Evolutionary conservation across 2,113 vertebrate genomes (phyloP).

Genomic region (Percopsis transmontana): DNA sequence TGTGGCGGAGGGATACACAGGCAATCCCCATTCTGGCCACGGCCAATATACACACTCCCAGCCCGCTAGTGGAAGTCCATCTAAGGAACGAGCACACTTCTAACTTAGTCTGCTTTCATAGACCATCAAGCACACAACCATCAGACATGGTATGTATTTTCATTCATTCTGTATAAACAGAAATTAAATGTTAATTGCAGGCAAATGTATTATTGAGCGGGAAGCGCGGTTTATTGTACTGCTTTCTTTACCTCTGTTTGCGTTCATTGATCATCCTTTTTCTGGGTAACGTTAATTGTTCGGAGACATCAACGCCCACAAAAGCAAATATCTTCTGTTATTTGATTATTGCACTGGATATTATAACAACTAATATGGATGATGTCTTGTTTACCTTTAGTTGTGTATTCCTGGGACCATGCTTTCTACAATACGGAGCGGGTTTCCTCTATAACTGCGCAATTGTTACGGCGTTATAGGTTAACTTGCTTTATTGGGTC

Average conservation of each 20-base stretch:
- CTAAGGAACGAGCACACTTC: constrained; percentile 66
- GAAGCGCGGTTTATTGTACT: neutral
- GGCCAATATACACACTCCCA: constrained; percentile 66
- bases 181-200: no score
- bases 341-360: neutral
- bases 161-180: constrained; percentile 41
- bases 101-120: constrained; percentile 65
- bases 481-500: constrained; percentile 10
- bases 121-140: constrained; percentile 66
- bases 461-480: constrained; percentile 43
- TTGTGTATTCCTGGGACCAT: neutral
- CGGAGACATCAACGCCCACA: constrained; percentile 55
- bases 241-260: neutral
- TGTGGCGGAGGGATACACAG: constrained; percentile 80
- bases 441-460: constrained; percentile 64
- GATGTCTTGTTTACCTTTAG: neutral
- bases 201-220: neutral
- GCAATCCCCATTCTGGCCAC: constrained; percentile 60
- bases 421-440: constrained; percentile 11
- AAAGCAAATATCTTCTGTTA: neutral
- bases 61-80: constrained; percentile 69
- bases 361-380: neutral
- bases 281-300: neutral
- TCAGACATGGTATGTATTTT: constrained; percentile 77
- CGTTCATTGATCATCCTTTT: constrained; percentile 28